phyloP scores from a whole-genome alignment of 1,140 invertebrate species.

The Microplitis mediator region DNA sequence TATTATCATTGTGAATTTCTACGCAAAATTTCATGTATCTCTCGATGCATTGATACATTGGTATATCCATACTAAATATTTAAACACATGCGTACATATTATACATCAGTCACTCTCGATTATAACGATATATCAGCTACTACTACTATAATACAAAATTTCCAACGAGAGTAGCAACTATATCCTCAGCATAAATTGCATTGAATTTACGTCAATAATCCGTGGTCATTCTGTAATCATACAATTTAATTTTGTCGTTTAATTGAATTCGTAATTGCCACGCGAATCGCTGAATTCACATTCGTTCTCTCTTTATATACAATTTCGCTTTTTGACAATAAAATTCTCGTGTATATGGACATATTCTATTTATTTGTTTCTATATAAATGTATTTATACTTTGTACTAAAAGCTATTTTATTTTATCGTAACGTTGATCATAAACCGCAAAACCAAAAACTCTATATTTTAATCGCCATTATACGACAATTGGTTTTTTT shows the following conservation, averaged over 20 bases:
- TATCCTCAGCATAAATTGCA: neutral
- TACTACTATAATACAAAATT: too few relatives aligned
- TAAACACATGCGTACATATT: neutral
- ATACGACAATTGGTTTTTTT: neutral
- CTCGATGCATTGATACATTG: neutral
- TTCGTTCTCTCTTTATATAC: neutral
- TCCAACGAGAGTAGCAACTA: too few relatives aligned
- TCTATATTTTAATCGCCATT: neutral
- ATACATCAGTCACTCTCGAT: neutral
- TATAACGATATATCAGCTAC: neutral
- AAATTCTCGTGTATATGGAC: neutral
- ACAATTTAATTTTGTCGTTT: slow-evolving; percentile 18
- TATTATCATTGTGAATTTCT: slow-evolving; percentile 5
- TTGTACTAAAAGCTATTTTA: slow-evolving; percentile 8
- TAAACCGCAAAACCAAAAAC: slow-evolving; percentile 5
- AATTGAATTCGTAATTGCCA: slow-evolving; percentile 18
- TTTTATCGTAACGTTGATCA: neutral
- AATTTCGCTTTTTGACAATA: too few relatives aligned
- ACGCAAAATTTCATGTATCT: neutral
- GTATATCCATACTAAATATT: neutral
- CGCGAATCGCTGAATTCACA: slow-evolving; percentile 6
- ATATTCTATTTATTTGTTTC: slow-evolving; percentile 1
- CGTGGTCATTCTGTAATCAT: slow-evolving; percentile 15
- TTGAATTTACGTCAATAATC: slow-evolving; percentile 8
- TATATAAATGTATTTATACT: neutral